Conservation (phyloP, 23 tunicate species). For the Clavelina lepadiformis region DNA sequence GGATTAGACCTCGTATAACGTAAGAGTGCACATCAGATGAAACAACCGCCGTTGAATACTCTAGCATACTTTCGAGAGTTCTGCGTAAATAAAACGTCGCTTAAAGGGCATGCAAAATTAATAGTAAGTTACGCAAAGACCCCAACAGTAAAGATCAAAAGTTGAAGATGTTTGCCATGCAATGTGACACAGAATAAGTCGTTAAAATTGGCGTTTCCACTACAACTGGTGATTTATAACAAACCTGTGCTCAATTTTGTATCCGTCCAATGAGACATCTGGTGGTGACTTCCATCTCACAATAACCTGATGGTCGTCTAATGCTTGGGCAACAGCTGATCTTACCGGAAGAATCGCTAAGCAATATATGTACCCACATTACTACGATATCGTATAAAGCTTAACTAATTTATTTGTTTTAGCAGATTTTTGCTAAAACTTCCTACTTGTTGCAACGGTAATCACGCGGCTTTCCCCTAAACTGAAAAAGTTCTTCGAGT, state of each 20-base stretch:
- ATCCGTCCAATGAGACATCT: conserved; percentile 14
- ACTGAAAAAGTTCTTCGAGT: conserved; percentile 1
- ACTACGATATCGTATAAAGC: too few relatives aligned
- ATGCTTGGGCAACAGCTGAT: neutral
- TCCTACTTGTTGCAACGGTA: conserved; percentile 25
- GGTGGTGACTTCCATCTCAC: conserved; percentile 30
- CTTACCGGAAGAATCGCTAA: conserved; percentile 19
- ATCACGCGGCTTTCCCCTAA: conserved; percentile 1
- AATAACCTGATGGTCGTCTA: conserved; percentile 8
- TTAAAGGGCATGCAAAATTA: too few relatives aligned
- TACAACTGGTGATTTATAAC: neutral
- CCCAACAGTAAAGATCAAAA: too few relatives aligned
- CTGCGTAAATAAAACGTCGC: too few relatives aligned
- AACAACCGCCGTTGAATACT: neutral
- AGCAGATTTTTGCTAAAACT: neutral
- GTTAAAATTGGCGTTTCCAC: neutral
- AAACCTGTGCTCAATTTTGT: conserved; percentile 14
- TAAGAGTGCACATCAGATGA: neutral
- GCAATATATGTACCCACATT: too few relatives aligned
- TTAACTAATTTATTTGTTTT: too few relatives aligned
- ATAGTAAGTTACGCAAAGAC: too few relatives aligned
- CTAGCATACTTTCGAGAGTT: too few relatives aligned
- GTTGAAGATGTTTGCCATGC: too few relatives aligned
- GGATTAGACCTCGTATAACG: conserved; percentile 2
- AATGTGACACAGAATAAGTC: too few relatives aligned